A percentile compares a stretch with the other conserved stretches of the same genome.
These are phyloP conservation scores for Eristalinus aeneus DNA, from an alignment of 2,888 invertebrate genomes.

Conservation along the genomic window DNA sequence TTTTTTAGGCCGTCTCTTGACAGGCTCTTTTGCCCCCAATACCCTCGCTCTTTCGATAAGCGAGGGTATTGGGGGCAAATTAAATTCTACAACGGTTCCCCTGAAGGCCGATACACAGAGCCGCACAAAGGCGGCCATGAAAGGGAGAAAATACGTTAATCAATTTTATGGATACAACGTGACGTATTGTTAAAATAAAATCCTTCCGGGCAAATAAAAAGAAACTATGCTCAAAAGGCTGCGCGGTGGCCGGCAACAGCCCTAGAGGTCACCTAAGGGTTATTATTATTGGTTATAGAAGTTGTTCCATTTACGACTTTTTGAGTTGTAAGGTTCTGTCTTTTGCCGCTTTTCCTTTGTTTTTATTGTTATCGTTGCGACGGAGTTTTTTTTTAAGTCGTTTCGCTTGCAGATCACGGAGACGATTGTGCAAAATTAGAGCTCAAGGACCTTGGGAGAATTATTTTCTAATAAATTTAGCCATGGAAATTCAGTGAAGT, in stretches of 20 bases:
- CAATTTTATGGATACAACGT: constrained; percentile 57
- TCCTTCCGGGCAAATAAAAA: constrained; percentile 23
- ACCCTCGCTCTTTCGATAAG: background rate
- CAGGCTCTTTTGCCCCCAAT: constrained; percentile 3
- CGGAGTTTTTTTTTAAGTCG: background rate
- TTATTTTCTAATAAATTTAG: background rate
- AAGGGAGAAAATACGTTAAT: constrained; percentile 29
- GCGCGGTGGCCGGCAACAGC: constrained; percentile 22
- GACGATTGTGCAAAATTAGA: background rate
- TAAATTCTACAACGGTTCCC: constrained; percentile 32
- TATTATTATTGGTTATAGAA: constrained; percentile 42
- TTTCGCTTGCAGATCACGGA: background rate
- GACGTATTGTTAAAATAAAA: constrained; percentile 48
- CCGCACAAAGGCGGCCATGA: background rate
- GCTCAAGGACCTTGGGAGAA: background rate
- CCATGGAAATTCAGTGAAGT: background rate
- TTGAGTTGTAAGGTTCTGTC: background rate
- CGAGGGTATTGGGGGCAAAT: constrained; percentile 5
- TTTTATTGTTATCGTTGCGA: constrained; percentile 9
- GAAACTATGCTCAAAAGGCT: constrained; percentile 43
- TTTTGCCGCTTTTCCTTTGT: background rate
- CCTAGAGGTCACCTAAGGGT: constrained; percentile 39
- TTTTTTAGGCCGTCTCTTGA: background rate
- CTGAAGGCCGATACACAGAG: background rate
- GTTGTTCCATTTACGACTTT: constrained; percentile 35